phyloP scores from a whole-genome alignment of 2,797 vertebrate genomes.

The Florisuga fusca region DNA sequence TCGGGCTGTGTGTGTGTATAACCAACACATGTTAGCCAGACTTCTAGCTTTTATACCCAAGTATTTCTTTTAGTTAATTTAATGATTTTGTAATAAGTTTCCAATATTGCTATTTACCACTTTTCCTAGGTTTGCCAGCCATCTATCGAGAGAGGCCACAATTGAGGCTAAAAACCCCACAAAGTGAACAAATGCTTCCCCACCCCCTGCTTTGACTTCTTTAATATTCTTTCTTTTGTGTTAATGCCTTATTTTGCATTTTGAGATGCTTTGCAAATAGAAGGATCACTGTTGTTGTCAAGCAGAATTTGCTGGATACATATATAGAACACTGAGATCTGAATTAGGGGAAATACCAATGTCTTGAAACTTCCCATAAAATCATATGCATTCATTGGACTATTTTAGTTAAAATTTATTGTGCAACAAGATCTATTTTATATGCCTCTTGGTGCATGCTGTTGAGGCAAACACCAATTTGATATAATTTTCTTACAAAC shows the following conservation, averaged over 20 bases:
- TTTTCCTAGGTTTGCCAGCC: not conserved
- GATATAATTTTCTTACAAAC: not conserved
- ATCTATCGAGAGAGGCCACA: not conserved
- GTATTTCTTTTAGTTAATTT: not conserved
- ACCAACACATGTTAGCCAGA: slow-evolving; percentile 2
- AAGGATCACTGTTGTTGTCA: not conserved
- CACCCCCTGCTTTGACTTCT: not conserved
- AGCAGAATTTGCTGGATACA: not conserved
- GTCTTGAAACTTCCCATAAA: not conserved
- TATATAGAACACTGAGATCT: not conserved
- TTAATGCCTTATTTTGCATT: slow-evolving; percentile 4
- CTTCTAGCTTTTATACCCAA: not conserved
- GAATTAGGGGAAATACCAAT: not conserved
- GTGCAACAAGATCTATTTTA: not conserved
- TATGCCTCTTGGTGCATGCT: not conserved
- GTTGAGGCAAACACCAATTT: not conserved
- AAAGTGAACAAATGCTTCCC: fast-evolving
- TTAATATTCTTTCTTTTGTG: not conserved
- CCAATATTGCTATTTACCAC: not conserved
- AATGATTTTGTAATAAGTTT: slow-evolving; percentile 1
- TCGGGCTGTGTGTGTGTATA: not conserved
- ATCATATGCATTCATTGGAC: not conserved
- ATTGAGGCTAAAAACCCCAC: not conserved
- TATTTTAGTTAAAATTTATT: not conserved
- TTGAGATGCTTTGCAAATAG: not conserved